Evolutionary conservation across 2,113 vertebrate genomes (phyloP), one percentile per base, ranked within the genome.

Genomic region (Stigmatopora argus): DNA sequence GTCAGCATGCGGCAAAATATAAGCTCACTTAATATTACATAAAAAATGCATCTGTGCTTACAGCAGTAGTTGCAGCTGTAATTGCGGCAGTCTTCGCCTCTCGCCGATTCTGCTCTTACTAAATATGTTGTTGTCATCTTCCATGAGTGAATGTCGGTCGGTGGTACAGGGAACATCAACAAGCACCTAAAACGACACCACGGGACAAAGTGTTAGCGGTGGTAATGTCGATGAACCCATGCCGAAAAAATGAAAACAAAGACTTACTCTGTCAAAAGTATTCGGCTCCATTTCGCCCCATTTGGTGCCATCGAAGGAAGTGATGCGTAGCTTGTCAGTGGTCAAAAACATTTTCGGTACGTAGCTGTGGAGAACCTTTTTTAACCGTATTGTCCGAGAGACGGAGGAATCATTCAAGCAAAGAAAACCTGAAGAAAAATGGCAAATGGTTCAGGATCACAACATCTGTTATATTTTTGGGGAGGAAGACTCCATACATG

Each of bases 141-240:
- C 93, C 57, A 81, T 84, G 23, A 94, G 82, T 0, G 96, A 95
- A 69, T 96, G 96, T 66, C 96, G 92, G 87, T 99, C 97, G 4
- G 93, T 94, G 1, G 94, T 98, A 79, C 96, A 99, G 31, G 96
- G 97, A 31, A 94, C 96, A 21, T 99, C 97, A 67, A 99, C 96
- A 55, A 99, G 91, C 15, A 99, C 97, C 96, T 98, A 84, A 46
- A 74, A 3, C 98, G 83, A 41, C 71, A 2, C 56, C 45, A 53
- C 1, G 55, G 14, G 10, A 31, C 6, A 55, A 55, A 46, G 7
- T 7, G 1, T 11, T 5, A 52, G 21, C 6, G 9, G 62, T 10
- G 55, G 6, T 2, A 72, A 15, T 45, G 55, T 9, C 1, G 0
- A 56, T 31, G 13, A 13, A 61, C 34, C 21, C 10, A 57, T 7